phyloP scores from a whole-genome alignment of 2,797 vertebrate genomes.

The Novumbra hubbsi region DNA sequence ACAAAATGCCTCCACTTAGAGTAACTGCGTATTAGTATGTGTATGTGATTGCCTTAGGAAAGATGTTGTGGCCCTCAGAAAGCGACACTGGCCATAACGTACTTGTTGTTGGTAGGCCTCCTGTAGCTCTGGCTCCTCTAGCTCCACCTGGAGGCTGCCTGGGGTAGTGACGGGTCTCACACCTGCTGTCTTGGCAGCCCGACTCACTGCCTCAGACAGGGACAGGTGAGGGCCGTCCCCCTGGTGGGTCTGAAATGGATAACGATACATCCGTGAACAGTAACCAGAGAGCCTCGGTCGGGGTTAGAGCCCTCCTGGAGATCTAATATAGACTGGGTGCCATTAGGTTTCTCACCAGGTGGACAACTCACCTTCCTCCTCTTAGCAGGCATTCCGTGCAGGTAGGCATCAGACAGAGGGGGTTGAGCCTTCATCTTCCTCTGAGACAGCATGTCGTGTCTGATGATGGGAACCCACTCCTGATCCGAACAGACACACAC shows the following conservation, averaged over 20 bases:
- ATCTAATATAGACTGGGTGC: neutral
- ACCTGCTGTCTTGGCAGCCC: conserved; percentile 77
- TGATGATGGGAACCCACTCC: conserved; percentile 83
- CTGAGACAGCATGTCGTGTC: conserved; percentile 79
- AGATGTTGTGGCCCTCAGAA: neutral
- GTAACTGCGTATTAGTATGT: neutral
- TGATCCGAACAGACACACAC: conserved; percentile 43
- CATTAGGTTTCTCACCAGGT: neutral
- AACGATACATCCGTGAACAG: neutral
- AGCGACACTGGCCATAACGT: neutral
- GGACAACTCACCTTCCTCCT: conserved; percentile 73
- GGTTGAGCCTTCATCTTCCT: conserved; percentile 79
- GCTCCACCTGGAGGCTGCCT: conserved; percentile 79
- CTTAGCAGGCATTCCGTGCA: conserved; percentile 82
- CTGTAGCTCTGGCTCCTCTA: conserved; percentile 78
- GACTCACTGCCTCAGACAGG: conserved; percentile 80
- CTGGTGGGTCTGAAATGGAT: conserved; percentile 74
- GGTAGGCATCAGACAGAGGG: conserved; percentile 78
- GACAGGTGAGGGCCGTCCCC: conserved; percentile 81
- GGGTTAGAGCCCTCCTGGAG: no score
- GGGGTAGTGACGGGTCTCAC: conserved; percentile 73
- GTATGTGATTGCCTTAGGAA: neutral
- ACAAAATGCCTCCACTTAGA: neutral
- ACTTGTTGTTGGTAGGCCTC: conserved; percentile 73
- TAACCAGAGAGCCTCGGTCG: neutral